Base-by-base conservation (phyloP, 2,113 vertebrate species). In the Austrofundulus limnaeus region DNA sequence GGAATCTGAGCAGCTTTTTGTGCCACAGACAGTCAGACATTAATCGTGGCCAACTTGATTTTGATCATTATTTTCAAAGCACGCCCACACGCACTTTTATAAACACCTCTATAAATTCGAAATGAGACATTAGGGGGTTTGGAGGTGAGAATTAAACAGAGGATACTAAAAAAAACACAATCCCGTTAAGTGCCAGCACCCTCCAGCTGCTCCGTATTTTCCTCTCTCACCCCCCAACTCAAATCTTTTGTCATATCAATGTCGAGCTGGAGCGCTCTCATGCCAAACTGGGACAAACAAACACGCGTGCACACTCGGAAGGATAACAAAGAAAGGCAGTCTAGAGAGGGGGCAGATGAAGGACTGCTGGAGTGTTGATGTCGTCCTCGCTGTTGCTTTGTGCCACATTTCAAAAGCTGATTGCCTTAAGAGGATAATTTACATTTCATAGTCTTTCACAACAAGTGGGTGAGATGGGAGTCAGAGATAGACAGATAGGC, bases 351-450 rank as follows among this genome's bases (percentile, higher is more conserved):
- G 83, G 79, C 70, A 80, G 82, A 86, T 86, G 85, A 86, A 87
- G 82, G 78, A 85, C 76, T 64, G 80, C 59, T 63, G 48, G 56
- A 85, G 83, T 84, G 79, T 85, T 85, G 85, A 89, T 87, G 81
- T 80, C 83, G 78, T 85, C 75, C 75, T 85, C 81, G 66, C 84
- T 84, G 56, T 76, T 78, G 75, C 84, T 87, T 88, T 87, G 84
- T 85, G 84, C 75, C 77, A 78, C 59, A 78, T 89, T 85, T 88
- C 79, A 88, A 85, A 89, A 76, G 45, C 81, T 82, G 83, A 87
- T 88, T 88, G 84, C 80, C 85, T 88, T 84, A 87, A 87, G 88
- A 89, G 81, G 71, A 88, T 83, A 85, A 88, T 88, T 88, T 88
- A 83, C 86, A 88, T 87, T 88, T 89, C 88, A 87, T 66, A 88